phyloP scores from a whole-genome alignment of 2,888 invertebrate species.

The Antheraea assamensis region DNA sequence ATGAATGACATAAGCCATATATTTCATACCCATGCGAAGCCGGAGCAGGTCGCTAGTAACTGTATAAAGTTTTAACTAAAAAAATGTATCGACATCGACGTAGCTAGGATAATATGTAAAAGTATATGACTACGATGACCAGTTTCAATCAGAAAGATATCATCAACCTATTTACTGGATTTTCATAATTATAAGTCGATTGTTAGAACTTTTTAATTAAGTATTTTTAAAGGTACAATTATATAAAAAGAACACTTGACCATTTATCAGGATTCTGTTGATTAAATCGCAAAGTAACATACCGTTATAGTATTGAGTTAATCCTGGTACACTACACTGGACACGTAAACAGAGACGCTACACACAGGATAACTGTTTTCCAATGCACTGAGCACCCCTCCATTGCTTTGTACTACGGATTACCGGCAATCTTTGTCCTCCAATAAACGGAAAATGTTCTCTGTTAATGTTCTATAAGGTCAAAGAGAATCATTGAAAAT shows the following conservation, averaged over 20 bases:
- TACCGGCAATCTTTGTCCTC: slow-evolving; percentile 49
- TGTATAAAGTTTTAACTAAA: too few relatives aligned
- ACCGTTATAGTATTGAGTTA: slow-evolving; percentile 31
- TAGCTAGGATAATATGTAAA: too few relatives aligned
- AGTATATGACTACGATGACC: not conserved
- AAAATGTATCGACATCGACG: too few relatives aligned
- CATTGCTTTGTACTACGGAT: slow-evolving; percentile 62
- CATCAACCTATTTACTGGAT: not conserved
- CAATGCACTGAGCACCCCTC: slow-evolving; percentile 59
- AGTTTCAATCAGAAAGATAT: not conserved
- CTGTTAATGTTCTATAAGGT: slow-evolving; percentile 54
- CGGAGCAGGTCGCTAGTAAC: too few relatives aligned
- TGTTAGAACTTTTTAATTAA: not conserved
- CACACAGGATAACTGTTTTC: slow-evolving; percentile 64
- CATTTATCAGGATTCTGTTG: not conserved
- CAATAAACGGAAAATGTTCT: slow-evolving; percentile 46
- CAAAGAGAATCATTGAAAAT: slow-evolving; percentile 47
- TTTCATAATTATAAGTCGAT: too few relatives aligned
- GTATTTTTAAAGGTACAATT: not conserved
- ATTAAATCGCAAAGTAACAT: slow-evolving; percentile 30
- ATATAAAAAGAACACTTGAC: not conserved
- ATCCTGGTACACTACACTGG: slow-evolving; percentile 42
- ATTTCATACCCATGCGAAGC: too few relatives aligned
- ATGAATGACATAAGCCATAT: too few relatives aligned
- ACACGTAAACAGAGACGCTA: slow-evolving; percentile 52